Conservation (phyloP, 37 sponge, comb jelly and placozoan genomes). For the Lycopodina hypogea region DNA sequence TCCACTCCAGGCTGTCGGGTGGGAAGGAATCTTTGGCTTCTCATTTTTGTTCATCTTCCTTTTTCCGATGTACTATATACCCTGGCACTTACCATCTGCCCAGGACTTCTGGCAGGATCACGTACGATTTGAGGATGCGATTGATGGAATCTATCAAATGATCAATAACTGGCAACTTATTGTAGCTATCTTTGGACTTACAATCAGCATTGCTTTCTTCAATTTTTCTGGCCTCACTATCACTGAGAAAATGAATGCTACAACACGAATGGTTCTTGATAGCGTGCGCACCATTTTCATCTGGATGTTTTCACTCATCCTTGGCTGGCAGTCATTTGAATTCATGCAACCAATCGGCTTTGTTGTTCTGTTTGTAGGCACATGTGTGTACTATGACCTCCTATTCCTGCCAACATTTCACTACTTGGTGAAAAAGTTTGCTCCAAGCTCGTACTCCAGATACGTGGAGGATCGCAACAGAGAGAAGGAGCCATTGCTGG, state of each 20-base stretch:
- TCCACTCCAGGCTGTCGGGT: constrained; percentile 90
- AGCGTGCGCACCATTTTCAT: constrained; percentile 90
- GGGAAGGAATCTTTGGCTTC: constrained; percentile 97
- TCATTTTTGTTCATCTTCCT: constrained; percentile 61
- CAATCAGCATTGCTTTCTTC: constrained; percentile 94
- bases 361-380: constrained; percentile 77
- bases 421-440: constrained; percentile 1
- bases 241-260: constrained; percentile 86
- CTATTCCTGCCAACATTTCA: constrained; percentile 55
- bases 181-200: constrained; percentile 65
- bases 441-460: too few species aligned
- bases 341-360: constrained; percentile 81
- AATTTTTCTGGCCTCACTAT: constrained; percentile 95
- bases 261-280: constrained; percentile 90
- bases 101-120: constrained; percentile 69
- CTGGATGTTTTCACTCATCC: constrained; percentile 83
- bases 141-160: constrained; percentile 84
- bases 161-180: constrained; percentile 45
- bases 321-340: constrained; percentile 87
- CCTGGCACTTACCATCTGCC: constrained; percentile 76
- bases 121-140: constrained; percentile 80
- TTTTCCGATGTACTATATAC: constrained; percentile 94
- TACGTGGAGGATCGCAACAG: background rate
- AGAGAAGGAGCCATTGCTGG: constrained; percentile 18
- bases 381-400: constrained; percentile 88